These are phyloP conservation scores for Caerostris extrusa DNA, from an alignment of 1,140 invertebrate genomes.

Conservation along the genomic window DNA sequence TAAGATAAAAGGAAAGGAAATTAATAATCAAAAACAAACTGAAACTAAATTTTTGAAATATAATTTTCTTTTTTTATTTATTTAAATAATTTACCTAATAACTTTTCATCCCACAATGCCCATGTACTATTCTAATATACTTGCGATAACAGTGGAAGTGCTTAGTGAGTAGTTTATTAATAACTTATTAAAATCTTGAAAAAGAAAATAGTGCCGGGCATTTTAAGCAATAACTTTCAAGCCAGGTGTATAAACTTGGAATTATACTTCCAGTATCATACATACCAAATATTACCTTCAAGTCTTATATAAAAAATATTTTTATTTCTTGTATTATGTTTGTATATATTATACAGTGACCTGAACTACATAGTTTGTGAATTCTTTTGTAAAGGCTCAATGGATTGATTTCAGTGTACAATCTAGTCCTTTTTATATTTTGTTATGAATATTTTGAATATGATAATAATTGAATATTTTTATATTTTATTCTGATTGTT, in stretches of 20 bases:
- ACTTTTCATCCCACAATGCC: not conserved
- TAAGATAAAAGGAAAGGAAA: no score
- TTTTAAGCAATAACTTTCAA: conserved; percentile 25
- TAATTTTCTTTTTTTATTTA: not conserved
- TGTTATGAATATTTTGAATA: not conserved
- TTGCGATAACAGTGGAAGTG: conserved; percentile 21
- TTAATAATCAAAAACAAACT: no score
- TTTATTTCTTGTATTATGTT: not conserved
- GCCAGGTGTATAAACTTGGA: not conserved
- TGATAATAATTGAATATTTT: no score
- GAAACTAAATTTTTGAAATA: no score
- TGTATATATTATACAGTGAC: not conserved
- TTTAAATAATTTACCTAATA: not conserved
- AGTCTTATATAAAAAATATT: not conserved
- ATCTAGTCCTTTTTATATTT: not conserved
- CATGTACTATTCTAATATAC: not conserved
- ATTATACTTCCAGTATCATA: conserved; percentile 9
- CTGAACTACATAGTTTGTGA: not conserved
- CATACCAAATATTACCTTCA: not conserved
- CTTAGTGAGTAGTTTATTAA: conserved; percentile 24
- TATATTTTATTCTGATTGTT: not conserved
- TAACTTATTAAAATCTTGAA: not conserved
- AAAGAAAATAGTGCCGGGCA: conserved; percentile 11
- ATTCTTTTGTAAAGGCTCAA: not conserved
- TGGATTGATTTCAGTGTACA: not conserved